phyloP scores from a whole-genome alignment of 2,797 vertebrate species.

The Ibycter americanus region DNA sequence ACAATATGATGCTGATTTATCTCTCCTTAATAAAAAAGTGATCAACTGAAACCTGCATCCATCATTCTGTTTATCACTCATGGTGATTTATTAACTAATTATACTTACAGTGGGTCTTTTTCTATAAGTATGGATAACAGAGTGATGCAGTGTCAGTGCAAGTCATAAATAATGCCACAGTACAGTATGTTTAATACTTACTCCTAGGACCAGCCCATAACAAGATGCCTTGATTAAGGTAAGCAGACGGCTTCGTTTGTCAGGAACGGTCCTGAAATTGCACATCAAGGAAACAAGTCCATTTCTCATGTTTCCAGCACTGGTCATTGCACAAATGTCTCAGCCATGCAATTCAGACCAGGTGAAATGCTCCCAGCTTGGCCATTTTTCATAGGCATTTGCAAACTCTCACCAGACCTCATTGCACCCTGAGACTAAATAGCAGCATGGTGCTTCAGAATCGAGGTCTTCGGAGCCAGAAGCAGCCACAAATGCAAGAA shows the following conservation, averaged over 20 bases:
- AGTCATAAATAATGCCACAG: constrained; percentile 61
- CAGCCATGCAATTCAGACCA: neutral
- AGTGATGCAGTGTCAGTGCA: constrained; percentile 55
- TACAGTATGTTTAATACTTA: constrained; percentile 62
- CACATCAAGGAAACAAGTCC: neutral
- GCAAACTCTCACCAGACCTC: neutral
- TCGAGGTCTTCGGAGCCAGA: neutral
- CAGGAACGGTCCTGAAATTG: constrained; percentile 15
- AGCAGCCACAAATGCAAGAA: neutral
- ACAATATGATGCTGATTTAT: constrained; percentile 83
- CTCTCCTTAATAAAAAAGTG: constrained; percentile 85
- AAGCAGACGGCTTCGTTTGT: constrained; percentile 62
- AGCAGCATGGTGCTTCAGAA: neutral
- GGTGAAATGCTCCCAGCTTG: neutral
- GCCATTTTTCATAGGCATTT: neutral
- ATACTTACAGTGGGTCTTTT: constrained; percentile 74
- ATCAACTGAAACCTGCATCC: constrained; percentile 83
- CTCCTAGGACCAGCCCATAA: constrained; percentile 59
- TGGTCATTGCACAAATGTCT: neutral
- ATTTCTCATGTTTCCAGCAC: constrained; percentile 15
- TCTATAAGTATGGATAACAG: constrained; percentile 68
- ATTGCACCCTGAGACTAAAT: neutral
- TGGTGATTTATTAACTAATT: constrained; percentile 85
- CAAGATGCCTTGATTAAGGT: constrained; percentile 67
- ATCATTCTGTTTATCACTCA: constrained; percentile 83